Percentiles rank a stretch among this genome's conserved stretches.
Evolutionary conservation across 1,140 invertebrate genomes (phyloP).

Genomic region (Drosophila elegans): DNA sequence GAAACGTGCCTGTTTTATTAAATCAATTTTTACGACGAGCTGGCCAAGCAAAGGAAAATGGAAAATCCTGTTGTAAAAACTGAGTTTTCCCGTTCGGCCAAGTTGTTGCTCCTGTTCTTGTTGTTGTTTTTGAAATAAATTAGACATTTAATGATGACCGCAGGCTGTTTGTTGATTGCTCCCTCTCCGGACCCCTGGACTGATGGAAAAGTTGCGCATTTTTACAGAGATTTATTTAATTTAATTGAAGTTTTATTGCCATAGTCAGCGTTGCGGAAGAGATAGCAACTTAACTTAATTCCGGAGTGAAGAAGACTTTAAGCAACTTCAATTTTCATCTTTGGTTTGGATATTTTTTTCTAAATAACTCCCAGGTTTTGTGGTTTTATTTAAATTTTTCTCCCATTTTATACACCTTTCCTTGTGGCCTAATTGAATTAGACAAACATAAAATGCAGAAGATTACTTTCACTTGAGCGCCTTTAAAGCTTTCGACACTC

Average conservation of each 20-base stretch:
- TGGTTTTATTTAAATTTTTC: conserved; percentile 3
- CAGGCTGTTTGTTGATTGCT: conserved; percentile 79
- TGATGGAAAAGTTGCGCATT: conserved; percentile 53
- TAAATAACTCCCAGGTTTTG: background rate
- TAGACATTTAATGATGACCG: conserved; percentile 84
- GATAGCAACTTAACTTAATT: conserved; percentile 41
- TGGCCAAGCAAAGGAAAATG: conserved; percentile 55
- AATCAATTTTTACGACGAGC: conserved; percentile 71
- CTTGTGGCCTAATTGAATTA: conserved; percentile 69
- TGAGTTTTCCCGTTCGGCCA: conserved; percentile 61
- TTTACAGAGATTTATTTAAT: conserved; percentile 80
- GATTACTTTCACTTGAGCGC: conserved; percentile 81
- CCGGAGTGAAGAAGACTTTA: conserved; percentile 13
- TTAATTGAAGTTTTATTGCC: conserved; percentile 79
- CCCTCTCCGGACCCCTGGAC: conserved; percentile 7
- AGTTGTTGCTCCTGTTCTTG: conserved; percentile 47
- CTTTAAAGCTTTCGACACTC: conserved; percentile 62
- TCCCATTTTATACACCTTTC: conserved; percentile 26
- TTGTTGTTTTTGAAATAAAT: conserved; percentile 76
- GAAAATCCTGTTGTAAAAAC: conserved; percentile 73
- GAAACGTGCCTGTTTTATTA: conserved; percentile 81
- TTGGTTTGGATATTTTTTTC: background rate
- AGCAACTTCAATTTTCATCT: conserved; percentile 10
- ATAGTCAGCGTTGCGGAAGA: conserved; percentile 58
- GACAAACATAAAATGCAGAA: conserved; percentile 57